Evolutionary conservation across 2,113 vertebrate genomes (phyloP).

Genomic region (Elephantulus edwardii): DNA sequence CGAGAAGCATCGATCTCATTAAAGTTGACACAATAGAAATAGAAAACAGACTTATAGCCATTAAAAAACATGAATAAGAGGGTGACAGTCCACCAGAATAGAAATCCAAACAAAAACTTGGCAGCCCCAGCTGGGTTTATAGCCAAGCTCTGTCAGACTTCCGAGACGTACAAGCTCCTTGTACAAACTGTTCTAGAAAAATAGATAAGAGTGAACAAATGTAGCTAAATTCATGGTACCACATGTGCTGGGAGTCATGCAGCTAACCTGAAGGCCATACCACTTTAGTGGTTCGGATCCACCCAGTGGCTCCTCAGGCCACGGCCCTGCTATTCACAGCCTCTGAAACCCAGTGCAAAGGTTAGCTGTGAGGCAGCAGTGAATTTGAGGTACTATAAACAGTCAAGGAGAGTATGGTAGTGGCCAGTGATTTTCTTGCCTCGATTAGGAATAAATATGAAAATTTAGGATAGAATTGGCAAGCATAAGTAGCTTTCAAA

Average conservation of each 20-base stretch:
- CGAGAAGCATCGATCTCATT: background rate
- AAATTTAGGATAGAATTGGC: background rate
- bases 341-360: too few relatives aligned
- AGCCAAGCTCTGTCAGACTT: background rate
- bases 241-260: too few relatives aligned
- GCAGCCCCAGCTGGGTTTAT: background rate
- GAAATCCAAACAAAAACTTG: conserved; percentile 34
- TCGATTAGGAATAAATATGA: background rate
- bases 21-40: background rate
- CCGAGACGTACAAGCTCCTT: background rate
- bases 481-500: conserved; percentile 22
- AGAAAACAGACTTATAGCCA: background rate
- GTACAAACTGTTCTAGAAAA: background rate
- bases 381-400: background rate
- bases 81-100: background rate
- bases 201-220: background rate
- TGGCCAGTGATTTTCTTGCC: background rate
- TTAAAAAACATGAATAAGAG: background rate
- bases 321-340: too few relatives aligned
- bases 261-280: too few relatives aligned
- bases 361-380: too few relatives aligned
- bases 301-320: too few relatives aligned
- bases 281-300: too few relatives aligned
- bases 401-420: background rate
- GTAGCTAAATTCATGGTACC: background rate